phyloP scores from a whole-genome alignment of 37 sponge, comb jelly and placozoan species.

The Bolinopsis microptera region DNA sequence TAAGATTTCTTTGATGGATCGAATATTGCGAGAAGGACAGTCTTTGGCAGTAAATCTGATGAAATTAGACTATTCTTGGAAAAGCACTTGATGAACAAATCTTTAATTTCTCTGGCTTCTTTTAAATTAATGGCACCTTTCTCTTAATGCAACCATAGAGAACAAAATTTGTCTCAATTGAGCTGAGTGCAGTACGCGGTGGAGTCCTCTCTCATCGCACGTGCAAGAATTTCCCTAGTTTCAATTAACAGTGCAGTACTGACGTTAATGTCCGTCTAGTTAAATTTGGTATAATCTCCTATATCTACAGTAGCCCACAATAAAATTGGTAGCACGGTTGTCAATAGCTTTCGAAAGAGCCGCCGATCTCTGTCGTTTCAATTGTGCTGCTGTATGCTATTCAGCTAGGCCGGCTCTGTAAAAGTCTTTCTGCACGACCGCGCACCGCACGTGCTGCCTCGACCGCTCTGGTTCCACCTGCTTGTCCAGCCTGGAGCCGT shows the following conservation, averaged over 20 bases:
- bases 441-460: constrained; percentile 79
- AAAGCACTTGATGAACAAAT: too few relatives aligned
- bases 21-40: too few relatives aligned
- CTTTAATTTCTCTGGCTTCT: too few relatives aligned
- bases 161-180: too few relatives aligned
- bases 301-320: neutral
- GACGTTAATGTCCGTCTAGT: neutral
- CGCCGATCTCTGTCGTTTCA: neutral
- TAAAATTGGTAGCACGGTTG: neutral
- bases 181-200: too few relatives aligned
- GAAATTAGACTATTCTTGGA: too few relatives aligned
- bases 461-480: constrained; percentile 67
- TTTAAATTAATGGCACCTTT: too few relatives aligned
- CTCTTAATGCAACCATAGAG: too few relatives aligned
- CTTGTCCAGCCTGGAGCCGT: constrained; percentile 78
- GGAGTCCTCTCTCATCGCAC: too few relatives aligned
- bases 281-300: neutral
- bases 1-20: too few relatives aligned
- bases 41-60: too few relatives aligned
- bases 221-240: neutral
- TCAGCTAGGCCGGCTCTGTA: constrained; percentile 71
- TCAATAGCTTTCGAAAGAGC: neutral
- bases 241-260: neutral
- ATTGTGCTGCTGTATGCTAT: neutral
- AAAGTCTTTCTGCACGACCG: constrained; percentile 85